Conservation (phyloP, 1,140 invertebrate genomes). For the Battus philenor region DNA sequence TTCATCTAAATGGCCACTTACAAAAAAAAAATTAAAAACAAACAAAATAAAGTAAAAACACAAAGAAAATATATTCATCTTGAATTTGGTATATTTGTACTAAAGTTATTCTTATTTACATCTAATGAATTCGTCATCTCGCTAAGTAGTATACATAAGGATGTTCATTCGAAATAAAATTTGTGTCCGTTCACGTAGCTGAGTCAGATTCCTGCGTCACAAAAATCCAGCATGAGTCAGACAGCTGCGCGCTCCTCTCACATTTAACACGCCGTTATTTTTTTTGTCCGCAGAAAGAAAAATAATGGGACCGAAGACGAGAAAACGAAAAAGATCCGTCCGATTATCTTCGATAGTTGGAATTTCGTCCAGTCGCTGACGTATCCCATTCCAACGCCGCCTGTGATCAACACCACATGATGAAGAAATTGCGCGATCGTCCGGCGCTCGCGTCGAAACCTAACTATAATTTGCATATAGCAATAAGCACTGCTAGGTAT, state of each 20-base stretch:
- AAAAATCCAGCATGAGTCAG: constrained; percentile 53
- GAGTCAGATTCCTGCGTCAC: constrained; percentile 56
- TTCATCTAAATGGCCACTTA: too few relatives aligned
- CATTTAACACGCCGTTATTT: constrained; percentile 6
- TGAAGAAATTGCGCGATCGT: constrained; percentile 62
- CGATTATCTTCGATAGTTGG: constrained; percentile 6
- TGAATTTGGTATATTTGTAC: not conserved
- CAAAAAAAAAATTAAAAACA: too few relatives aligned
- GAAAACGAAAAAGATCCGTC: constrained; percentile 14
- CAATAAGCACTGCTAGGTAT: constrained; percentile 25
- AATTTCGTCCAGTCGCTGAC: constrained; percentile 13
- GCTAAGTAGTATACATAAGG: not conserved
- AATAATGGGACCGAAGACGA: constrained; percentile 12
- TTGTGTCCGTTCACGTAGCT: constrained; percentile 36
- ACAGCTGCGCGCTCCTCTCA: constrained; percentile 25
- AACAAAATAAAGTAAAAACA: too few relatives aligned
- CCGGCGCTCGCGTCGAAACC: constrained; percentile 57
- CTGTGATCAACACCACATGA: constrained; percentile 58
- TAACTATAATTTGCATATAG: constrained; percentile 27
- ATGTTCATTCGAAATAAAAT: constrained; percentile 11
- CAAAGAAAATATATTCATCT: too few relatives aligned
- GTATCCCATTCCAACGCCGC: constrained; percentile 55
- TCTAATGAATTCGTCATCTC: constrained; percentile 11
- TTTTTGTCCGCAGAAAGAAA: constrained; percentile 15
- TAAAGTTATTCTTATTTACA: not conserved